Evolutionary conservation across 2,797 vertebrate species (phyloP).

Genomic region (Pteropus rufus): DNA sequence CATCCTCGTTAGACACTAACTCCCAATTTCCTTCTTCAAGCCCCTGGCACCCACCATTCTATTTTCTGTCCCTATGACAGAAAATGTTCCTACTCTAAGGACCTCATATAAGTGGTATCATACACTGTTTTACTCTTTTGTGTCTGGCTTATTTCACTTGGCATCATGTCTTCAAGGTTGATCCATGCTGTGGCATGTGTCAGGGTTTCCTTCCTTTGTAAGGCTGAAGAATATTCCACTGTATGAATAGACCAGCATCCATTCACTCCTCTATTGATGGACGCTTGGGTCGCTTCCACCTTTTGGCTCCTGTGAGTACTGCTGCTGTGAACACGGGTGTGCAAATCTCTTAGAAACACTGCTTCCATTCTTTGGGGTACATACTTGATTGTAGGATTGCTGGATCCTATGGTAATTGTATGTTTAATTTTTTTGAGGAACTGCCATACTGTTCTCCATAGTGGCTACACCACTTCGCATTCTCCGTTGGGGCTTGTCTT

Average conservation of each 20-base stretch:
- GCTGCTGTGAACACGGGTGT: not conserved
- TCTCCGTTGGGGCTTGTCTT: not conserved
- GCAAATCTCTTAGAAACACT: not conserved
- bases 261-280: not conserved
- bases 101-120: not conserved
- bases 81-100: not conserved
- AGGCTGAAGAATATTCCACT: not conserved
- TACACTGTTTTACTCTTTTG: not conserved
- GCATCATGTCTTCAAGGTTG: not conserved
- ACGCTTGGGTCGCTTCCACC: not conserved
- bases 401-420: not conserved
- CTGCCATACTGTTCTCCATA: not conserved
- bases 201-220: not conserved
- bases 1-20: not conserved
- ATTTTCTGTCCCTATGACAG: not conserved
- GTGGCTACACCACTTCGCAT: not conserved
- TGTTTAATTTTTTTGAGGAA: not conserved
- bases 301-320: not conserved
- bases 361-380: not conserved
- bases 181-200: not conserved
- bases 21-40: not conserved
- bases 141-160: not conserved
- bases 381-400: not conserved
- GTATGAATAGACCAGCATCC: not conserved
- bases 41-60: not conserved